Evolutionary conservation across 92 coral and sea anemone species (phyloP).

Genomic region (Siderastrea radians): DNA sequence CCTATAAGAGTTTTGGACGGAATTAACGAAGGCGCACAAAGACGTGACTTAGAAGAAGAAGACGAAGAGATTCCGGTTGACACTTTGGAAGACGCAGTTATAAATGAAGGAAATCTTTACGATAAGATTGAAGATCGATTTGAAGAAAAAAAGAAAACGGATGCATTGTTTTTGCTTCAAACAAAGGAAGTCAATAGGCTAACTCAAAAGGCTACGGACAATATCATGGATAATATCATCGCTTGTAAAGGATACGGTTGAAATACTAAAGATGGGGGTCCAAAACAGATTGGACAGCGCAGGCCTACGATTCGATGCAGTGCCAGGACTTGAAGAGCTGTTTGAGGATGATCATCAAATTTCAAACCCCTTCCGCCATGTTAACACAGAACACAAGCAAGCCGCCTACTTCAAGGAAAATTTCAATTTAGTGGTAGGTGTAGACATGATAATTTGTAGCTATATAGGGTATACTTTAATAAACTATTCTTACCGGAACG

Average conservation of each 20-base stretch:
- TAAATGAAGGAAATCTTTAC: conserved; percentile 2
- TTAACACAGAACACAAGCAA: conserved; percentile 72
- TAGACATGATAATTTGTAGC: too few species aligned
- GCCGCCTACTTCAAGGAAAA: conserved; percentile 61
- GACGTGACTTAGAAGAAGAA: too few species aligned
- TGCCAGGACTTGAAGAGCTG: conserved; percentile 68
- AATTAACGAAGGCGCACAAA: too few species aligned
- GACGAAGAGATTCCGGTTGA: neutral
- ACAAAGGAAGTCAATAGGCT: conserved; percentile 56
- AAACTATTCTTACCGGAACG: too few species aligned
- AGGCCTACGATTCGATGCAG: conserved; percentile 57
- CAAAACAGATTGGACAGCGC: conserved; percentile 61
- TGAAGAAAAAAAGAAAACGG: conserved; percentile 17
- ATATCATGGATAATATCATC: conserved; percentile 61
- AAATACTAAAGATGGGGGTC: conserved; percentile 42
- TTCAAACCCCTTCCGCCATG: conserved; percentile 73
- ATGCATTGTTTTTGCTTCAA: conserved; percentile 44
- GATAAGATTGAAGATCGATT: conserved; percentile 5
- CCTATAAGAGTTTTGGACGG: too few species aligned
- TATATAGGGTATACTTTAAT: too few species aligned
- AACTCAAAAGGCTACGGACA: conserved; percentile 62
- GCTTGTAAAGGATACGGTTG: conserved; percentile 61
- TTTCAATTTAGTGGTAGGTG: conserved; percentile 79
- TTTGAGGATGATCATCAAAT: conserved; percentile 68
- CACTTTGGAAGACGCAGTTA: conserved; percentile 14